Evolutionary conservation across 1,140 invertebrate species (phyloP).

Genomic region (Charaxes varanes): DNA sequence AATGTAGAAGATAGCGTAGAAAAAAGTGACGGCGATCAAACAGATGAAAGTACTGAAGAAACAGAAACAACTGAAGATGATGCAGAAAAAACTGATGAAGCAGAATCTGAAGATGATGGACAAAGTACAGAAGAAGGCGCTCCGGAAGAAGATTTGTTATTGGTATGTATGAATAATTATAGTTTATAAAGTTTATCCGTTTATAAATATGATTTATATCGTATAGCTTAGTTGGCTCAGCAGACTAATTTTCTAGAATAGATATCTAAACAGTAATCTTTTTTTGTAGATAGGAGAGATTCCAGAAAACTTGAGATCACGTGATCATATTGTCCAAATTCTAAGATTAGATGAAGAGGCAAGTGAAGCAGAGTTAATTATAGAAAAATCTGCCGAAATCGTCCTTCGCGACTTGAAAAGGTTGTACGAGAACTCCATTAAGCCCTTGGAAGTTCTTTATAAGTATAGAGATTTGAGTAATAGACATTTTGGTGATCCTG

Average conservation of each 20-base stretch:
- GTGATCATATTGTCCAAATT: slow-evolving; percentile 87
- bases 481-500: slow-evolving; percentile 93
- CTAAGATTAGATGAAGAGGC: slow-evolving; percentile 86
- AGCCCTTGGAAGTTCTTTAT: slow-evolving; percentile 91
- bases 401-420: slow-evolving; percentile 90
- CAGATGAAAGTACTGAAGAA: slow-evolving; percentile 28
- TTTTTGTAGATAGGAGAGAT: slow-evolving; percentile 81
- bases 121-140: slow-evolving; percentile 55
- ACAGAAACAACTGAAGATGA: slow-evolving; percentile 20
- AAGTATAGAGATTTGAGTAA: slow-evolving; percentile 95
- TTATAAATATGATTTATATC: too few species aligned
- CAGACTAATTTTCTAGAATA: slow-evolving; percentile 3
- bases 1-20: slow-evolving; percentile 26
- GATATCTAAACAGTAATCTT: slow-evolving; percentile 2
- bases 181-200: too few species aligned
- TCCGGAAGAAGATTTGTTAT: slow-evolving; percentile 77
- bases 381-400: slow-evolving; percentile 83
- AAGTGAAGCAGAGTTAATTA: slow-evolving; percentile 80
- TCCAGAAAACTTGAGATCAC: slow-evolving; percentile 83
- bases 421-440: slow-evolving; percentile 90
- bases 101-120: slow-evolving; percentile 29
- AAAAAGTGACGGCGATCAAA: slow-evolving; percentile 23
- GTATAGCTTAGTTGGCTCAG: too few species aligned
- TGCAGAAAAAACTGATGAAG: slow-evolving; percentile 28
- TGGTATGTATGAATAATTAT: slow-evolving; percentile 65